Evolutionary conservation across 2,113 vertebrate genomes (phyloP).

Genomic region (Limanda limanda): DNA sequence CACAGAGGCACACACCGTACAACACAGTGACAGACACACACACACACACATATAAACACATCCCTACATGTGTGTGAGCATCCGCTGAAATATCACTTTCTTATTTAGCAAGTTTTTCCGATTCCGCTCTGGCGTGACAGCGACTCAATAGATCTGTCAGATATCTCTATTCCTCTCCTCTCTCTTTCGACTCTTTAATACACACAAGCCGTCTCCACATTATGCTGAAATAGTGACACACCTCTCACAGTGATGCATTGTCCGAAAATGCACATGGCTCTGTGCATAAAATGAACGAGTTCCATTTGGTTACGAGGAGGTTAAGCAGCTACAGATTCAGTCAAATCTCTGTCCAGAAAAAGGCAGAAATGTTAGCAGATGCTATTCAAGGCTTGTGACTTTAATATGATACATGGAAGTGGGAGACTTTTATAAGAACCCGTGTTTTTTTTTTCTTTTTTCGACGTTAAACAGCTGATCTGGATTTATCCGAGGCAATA

Average conservation of each 20-base stretch:
- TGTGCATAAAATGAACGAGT: constrained; percentile 7
- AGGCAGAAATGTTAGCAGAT: constrained; percentile 1
- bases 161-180: constrained; percentile 45
- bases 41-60: constrained; percentile 38
- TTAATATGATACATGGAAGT: constrained; percentile 32
- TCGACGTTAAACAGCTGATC: constrained; percentile 52
- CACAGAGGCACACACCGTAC: constrained; percentile 9
- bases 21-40: constrained; percentile 46
- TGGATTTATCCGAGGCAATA: constrained; percentile 61
- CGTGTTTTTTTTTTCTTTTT: constrained; percentile 32
- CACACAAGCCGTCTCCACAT: constrained; percentile 50
- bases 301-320: constrained; percentile 4
- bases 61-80: constrained; percentile 31
- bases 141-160: constrained; percentile 51
- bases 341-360: constrained; percentile 32
- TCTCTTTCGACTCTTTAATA: constrained; percentile 48
- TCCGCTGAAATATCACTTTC: constrained; percentile 65
- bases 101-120: constrained; percentile 64
- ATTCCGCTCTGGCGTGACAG: constrained; percentile 52
- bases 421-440: constrained; percentile 45
- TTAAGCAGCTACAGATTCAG: constrained; percentile 11
- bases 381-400: constrained; percentile 35
- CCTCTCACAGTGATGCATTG: constrained; percentile 53
- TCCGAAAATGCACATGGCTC: constrained; percentile 43
- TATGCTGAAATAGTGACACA: constrained; percentile 52